Evolutionary conservation across 2,888 invertebrate species (phyloP).

Genomic region (Thereva unica): DNA sequence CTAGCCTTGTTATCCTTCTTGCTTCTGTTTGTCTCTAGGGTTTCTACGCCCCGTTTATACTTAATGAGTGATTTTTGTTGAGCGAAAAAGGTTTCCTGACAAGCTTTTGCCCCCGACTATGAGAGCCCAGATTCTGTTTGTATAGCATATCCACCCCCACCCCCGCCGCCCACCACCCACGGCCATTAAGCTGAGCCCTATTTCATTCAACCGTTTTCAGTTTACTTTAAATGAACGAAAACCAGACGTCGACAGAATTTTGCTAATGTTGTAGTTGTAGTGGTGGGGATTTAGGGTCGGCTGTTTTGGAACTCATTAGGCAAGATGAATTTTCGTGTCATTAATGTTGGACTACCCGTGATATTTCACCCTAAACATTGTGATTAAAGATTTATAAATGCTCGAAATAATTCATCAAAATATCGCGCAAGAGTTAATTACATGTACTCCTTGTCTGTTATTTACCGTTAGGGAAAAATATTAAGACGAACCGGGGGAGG

Average conservation of each 20-base stretch:
- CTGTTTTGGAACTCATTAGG: conserved; percentile 35
- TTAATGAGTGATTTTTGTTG: conserved; percentile 11
- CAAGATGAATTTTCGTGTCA: conserved; percentile 36
- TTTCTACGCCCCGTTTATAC: conserved; percentile 2
- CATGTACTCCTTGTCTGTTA: not conserved
- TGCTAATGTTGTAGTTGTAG: not conserved
- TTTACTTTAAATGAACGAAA: not conserved
- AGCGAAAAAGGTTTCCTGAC: conserved; percentile 7
- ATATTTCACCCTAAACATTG: conserved; percentile 42
- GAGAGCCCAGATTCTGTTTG: not conserved
- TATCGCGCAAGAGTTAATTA: conserved; percentile 37
- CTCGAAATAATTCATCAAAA: conserved; percentile 38
- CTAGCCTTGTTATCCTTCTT: not conserved
- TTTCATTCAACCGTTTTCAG: not conserved
- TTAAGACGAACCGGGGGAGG: too few relatives aligned
- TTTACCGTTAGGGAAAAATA: too few relatives aligned
- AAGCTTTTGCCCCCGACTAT: not conserved
- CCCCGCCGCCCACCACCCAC: not conserved
- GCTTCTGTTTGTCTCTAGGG: not conserved
- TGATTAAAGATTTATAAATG: conserved; percentile 41
- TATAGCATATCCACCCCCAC: not conserved
- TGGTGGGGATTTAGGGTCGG: conserved; percentile 3
- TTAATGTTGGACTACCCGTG: conserved; percentile 37
- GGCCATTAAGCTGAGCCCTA: not conserved
- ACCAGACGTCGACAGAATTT: not conserved